Evolutionary conservation across 2,113 vertebrate genomes (phyloP), one percentile per base, ranked within the genome.

Genomic region (Tetraodon nigroviridis): DNA sequence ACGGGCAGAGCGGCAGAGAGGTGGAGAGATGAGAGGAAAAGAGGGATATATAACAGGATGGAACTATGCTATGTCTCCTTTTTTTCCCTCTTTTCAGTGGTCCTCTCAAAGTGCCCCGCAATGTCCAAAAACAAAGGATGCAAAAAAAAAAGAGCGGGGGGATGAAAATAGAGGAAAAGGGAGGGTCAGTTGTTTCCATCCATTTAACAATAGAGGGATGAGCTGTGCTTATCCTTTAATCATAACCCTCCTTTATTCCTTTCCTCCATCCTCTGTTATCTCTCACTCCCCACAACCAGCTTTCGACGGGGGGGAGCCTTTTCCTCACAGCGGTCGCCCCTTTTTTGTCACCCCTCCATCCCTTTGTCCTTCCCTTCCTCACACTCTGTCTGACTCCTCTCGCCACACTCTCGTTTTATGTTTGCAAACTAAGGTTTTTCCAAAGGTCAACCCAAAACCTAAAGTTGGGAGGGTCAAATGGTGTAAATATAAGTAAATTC

Each of bases 141-240:
- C 48, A 70, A 49, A 45, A 51, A 45, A 69, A 67, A 61, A 65
- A 52, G 60, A 64, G 67, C 7, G 12, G 53, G 56, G 63, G 66
- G 68, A 27, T 70, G 46, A 73, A 80, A 77, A 71, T 50, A 82
- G 78, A 81, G 73, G 75, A 79, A 76, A 69, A 79, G 78, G 75
- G 78, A 74, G 80, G 79, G 76, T 85, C 76, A 60, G 61, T 76
- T 71, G 76, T 37, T 82, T 81, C 70, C 80, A 69, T 55, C 78
- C 81, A 15, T 69, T 60, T 29, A 78, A 88, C 83, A 88, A 86
- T 84, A 55, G 69, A 77, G 72, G 79, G 87, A 87, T 88, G 80
- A 87, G 83, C 85, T 83, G 60, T 76, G 70, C 68, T 86, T 83
- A 87, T 87, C 84, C 82, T 79, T 71, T 84, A 83, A 82, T 88